Percentiles rank a stretch among this genome's conserved stretches.
phyloP scores from a whole-genome alignment of 2,113 vertebrate species.

The Cryptotis parvus region DNA sequence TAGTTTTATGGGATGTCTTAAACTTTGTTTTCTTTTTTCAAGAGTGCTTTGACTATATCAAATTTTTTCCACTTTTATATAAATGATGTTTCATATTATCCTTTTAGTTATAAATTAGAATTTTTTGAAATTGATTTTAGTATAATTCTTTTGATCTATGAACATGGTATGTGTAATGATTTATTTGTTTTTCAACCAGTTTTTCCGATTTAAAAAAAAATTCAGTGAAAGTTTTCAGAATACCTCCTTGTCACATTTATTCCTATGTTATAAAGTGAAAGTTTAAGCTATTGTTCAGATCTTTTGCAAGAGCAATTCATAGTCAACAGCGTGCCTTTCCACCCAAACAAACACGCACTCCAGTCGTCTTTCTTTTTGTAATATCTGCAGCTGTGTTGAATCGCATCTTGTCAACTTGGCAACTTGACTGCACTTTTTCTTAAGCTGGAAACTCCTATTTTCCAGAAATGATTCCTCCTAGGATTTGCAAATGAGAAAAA shows the following conservation, averaged over 20 bases:
- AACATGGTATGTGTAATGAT: conserved; percentile 19
- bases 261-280: not conserved
- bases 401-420: not conserved
- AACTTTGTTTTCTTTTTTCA: no score
- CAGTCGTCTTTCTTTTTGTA: conserved; percentile 15
- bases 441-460: not conserved
- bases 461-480: not conserved
- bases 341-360: not conserved
- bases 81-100: no score
- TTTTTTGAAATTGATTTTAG: not conserved
- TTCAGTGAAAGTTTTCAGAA: not conserved
- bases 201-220: not conserved
- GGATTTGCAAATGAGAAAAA: conserved; percentile 42
- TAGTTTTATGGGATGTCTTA: no score
- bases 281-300: not conserved
- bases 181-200: not conserved
- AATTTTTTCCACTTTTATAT: no score
- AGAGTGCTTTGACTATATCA: no score
- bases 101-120: not conserved
- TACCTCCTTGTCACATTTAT: not conserved
- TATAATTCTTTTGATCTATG: not conserved
- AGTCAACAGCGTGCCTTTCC: not conserved
- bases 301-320: not conserved
- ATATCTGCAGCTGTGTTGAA: conserved; percentile 18
- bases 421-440: not conserved